Conservation (phyloP, 2,888 invertebrate species). For the Hypercompe scribonia region DNA sequence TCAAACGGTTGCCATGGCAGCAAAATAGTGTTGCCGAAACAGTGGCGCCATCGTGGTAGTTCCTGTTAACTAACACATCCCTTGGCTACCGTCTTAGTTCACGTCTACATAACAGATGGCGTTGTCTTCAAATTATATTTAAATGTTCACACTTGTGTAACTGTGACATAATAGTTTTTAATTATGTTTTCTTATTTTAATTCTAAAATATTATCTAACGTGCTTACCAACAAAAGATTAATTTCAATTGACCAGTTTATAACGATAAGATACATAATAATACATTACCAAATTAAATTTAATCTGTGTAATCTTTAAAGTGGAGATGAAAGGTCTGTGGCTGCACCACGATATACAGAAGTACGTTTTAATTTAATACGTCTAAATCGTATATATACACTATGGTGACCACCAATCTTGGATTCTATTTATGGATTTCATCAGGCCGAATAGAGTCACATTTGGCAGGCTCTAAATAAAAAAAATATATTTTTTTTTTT, state of each 20-base stretch:
- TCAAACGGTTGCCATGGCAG: constrained; percentile 35
- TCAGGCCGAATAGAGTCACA: no score
- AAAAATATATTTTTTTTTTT: no score
- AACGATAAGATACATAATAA: neutral
- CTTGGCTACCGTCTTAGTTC: constrained; percentile 31
- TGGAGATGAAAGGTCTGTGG: neutral
- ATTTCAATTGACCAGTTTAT: no score
- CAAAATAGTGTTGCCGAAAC: constrained; percentile 22
- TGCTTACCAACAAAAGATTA: neutral
- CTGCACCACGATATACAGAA: no score
- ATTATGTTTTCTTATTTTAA: neutral
- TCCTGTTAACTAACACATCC: constrained; percentile 27
- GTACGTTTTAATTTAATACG: neutral
- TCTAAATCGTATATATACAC: no score
- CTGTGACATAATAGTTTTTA: neutral
- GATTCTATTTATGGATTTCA: no score
- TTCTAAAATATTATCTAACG: neutral
- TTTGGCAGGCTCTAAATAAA: no score
- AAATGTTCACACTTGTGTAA: neutral
- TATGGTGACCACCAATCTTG: no score
- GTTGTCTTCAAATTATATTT: constrained; percentile 12
- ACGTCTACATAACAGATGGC: constrained; percentile 36
- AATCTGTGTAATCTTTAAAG: neutral
- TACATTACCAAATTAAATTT: neutral
- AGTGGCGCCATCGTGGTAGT: constrained; percentile 41